These are phyloP conservation scores for Amphiduros pacificus DNA, from an alignment of 2,888 invertebrate genomes.

Conservation along the genomic window DNA sequence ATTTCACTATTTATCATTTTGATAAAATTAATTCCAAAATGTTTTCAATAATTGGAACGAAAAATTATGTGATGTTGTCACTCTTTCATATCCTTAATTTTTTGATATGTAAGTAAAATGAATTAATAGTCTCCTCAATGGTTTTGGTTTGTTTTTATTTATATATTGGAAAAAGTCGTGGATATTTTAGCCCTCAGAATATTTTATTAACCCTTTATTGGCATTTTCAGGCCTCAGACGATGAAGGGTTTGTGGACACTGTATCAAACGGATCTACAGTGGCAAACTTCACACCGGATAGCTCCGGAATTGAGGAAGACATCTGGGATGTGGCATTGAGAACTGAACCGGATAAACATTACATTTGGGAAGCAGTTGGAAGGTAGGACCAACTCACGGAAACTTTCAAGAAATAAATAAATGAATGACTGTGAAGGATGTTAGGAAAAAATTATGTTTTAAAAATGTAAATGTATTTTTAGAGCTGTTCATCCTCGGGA, in stretches of 20 bases:
- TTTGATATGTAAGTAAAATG: no score
- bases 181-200: no score
- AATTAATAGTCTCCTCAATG: no score
- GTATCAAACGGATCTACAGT: constrained; percentile 3
- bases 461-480: neutral
- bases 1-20: no score
- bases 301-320: constrained; percentile 26
- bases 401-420: no score
- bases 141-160: no score
- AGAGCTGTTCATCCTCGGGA: constrained; percentile 4
- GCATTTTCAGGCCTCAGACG: constrained; percentile 32
- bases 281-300: neutral
- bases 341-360: constrained; percentile 36
- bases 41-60: no score
- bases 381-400: no score
- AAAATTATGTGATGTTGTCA: no score
- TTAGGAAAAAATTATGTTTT: neutral
- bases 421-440: neutral
- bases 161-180: no score
- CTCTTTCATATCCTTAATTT: no score
- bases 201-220: neutral
- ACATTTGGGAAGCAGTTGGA: constrained; percentile 51
- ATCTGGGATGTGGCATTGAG: constrained; percentile 47
- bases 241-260: constrained; percentile 34
- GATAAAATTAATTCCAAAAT: no score